A percentile compares a stretch with the other conserved stretches of the same genome.
Evolutionary conservation across 2,113 vertebrate genomes (phyloP).

Genomic region (Lophura nycthemera): DNA sequence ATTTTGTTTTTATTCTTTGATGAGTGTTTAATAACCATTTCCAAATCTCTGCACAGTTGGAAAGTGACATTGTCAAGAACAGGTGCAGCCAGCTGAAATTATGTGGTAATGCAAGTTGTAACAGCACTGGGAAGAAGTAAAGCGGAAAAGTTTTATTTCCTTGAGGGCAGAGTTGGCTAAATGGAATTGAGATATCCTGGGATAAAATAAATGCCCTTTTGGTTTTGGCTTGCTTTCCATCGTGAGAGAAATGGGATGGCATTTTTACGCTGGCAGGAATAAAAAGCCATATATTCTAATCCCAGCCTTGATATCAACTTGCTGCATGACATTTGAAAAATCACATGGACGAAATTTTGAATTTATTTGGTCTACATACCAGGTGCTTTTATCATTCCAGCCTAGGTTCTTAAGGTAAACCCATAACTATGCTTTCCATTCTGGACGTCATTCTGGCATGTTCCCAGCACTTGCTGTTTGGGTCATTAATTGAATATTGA

Average conservation of each 20-base stretch:
- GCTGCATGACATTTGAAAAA: neutral
- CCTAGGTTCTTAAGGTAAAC: too few species aligned
- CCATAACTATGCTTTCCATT: too few species aligned
- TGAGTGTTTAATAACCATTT: slow-evolving; percentile 69
- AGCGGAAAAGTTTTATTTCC: slow-evolving; percentile 2
- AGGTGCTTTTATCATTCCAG: too few species aligned
- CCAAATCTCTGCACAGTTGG: slow-evolving; percentile 65
- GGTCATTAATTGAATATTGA: too few species aligned
- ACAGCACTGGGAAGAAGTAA: slow-evolving; percentile 29
- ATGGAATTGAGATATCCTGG: neutral
- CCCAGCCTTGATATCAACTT: neutral
- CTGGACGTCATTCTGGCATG: too few species aligned
- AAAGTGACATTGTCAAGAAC: slow-evolving; percentile 63
- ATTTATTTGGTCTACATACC: neutral
- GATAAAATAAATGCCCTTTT: slow-evolving; percentile 3
- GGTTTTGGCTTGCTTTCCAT: neutral
- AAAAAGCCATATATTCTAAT: neutral
- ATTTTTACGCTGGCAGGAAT: too few species aligned
- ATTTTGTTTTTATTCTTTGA: slow-evolving; percentile 71
- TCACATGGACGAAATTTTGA: neutral
- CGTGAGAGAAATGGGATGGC: too few species aligned
- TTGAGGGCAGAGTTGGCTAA: slow-evolving; percentile 7
- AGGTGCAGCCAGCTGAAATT: slow-evolving; percentile 66
- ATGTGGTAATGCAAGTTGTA: slow-evolving; percentile 29
- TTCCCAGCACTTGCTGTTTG: neutral